Conservation (phyloP, 1,140 invertebrate species). For the Argopecten irradians region DNA sequence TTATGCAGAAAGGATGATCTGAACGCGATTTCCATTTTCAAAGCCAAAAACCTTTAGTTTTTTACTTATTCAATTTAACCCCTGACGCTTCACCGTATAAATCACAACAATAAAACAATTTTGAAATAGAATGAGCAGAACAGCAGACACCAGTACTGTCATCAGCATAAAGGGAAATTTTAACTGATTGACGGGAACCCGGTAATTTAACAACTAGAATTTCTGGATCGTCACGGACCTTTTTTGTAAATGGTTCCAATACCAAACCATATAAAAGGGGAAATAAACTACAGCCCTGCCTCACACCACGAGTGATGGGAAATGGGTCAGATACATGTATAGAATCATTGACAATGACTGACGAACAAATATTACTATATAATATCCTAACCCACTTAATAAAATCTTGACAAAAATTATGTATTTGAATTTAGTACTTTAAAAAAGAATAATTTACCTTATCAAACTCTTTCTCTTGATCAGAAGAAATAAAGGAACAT, state of each 20-base stretch:
- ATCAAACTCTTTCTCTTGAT: too few relatives aligned
- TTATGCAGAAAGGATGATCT: slow-evolving; percentile 55
- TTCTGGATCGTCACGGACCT: slow-evolving; percentile 37
- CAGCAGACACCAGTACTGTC: slow-evolving; percentile 55
- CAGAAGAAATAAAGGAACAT: slow-evolving; percentile 51
- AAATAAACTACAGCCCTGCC: too few relatives aligned
- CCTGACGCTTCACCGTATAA: slow-evolving; percentile 49
- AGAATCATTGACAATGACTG: slow-evolving; percentile 58
- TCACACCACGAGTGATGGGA: slow-evolving; percentile 45
- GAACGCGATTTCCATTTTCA: too few relatives aligned
- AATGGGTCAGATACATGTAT: slow-evolving; percentile 67
- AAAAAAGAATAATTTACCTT: slow-evolving; percentile 58
- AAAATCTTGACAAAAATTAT: slow-evolving; percentile 53
- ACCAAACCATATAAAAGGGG: slow-evolving; percentile 76
- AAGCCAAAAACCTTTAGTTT: too few relatives aligned
- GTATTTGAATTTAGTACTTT: slow-evolving; percentile 41
- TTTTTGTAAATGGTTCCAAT: slow-evolving; percentile 62
- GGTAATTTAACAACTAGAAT: slow-evolving; percentile 57
- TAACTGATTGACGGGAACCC: slow-evolving; percentile 43
- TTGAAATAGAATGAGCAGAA: too few relatives aligned
- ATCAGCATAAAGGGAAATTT: slow-evolving; percentile 58
- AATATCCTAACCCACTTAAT: slow-evolving; percentile 58
- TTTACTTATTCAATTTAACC: slow-evolving; percentile 53
- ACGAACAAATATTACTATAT: slow-evolving; percentile 52
- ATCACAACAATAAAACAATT: too few relatives aligned